phyloP scores from a whole-genome alignment of 2,797 vertebrate genomes.

The Malurus leucopterus region DNA sequence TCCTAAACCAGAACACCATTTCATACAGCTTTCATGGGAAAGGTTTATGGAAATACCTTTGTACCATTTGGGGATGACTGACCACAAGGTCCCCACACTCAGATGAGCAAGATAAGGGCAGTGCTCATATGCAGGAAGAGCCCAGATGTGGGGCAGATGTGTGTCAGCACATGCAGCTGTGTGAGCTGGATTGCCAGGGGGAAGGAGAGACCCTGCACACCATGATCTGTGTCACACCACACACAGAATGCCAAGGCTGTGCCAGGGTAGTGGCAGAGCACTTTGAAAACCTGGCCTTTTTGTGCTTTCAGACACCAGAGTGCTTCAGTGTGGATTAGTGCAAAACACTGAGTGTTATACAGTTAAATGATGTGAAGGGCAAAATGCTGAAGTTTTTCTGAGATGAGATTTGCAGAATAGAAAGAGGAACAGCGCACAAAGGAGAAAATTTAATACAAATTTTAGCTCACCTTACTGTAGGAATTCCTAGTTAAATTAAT shows the following conservation, averaged over 20 bases:
- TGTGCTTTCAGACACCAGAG: background rate
- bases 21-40: background rate
- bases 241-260: background rate
- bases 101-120: background rate
- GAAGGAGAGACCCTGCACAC: accelerated
- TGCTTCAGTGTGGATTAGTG: background rate
- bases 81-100: background rate
- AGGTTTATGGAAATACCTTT: background rate
- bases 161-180: background rate
- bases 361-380: background rate
- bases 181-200: accelerated
- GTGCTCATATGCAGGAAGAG: background rate
- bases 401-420: background rate
- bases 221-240: accelerated
- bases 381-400: background rate
- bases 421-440: background rate
- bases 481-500: background rate
- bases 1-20: background rate
- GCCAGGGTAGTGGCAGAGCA: background rate
- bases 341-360: background rate
- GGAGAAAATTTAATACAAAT: background rate
- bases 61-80: background rate
- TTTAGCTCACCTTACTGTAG: background rate
- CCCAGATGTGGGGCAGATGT: background rate
- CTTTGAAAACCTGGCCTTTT: background rate